Percentiles rank a stretch among this genome's conserved stretches.
Evolutionary conservation across 1,140 invertebrate genomes (phyloP).

Genomic region (Aphelenchoides fujianensis): DNA sequence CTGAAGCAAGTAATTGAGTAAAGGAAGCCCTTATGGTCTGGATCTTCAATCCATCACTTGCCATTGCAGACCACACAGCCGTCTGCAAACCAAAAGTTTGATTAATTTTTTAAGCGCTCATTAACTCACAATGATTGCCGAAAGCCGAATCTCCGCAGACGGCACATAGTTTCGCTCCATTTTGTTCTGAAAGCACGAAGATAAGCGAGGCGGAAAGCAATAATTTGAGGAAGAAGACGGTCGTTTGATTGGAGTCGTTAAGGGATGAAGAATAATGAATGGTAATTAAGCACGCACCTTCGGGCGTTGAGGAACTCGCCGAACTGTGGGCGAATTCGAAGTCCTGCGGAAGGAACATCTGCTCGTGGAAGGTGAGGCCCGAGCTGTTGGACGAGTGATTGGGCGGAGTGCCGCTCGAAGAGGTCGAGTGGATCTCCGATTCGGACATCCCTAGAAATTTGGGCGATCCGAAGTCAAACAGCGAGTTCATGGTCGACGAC

Average conservation of each 20-base stretch:
- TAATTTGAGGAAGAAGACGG: neutral
- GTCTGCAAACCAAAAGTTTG: too few relatives aligned
- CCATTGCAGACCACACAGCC: too few relatives aligned
- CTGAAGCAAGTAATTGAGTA: too few relatives aligned
- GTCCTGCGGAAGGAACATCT: neutral
- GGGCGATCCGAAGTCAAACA: too few relatives aligned
- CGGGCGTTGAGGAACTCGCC: slow-evolving; percentile 8
- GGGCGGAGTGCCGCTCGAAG: neutral
- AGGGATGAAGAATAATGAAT: too few relatives aligned
- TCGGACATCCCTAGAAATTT: neutral
- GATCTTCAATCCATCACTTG: too few relatives aligned
- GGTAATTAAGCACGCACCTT: too few relatives aligned
- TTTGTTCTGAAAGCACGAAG: neutral
- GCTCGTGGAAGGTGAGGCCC: neutral
- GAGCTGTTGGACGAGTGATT: neutral
- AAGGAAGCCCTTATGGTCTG: too few relatives aligned
- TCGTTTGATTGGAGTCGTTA: too few relatives aligned
- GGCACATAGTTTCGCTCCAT: neutral
- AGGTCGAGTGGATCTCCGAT: neutral
- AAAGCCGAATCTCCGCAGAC: slow-evolving; percentile 1
- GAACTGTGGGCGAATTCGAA: neutral
- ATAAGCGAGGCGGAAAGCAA: too few relatives aligned
- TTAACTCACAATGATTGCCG: slow-evolving; percentile 2
- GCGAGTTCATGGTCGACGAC: neutral
- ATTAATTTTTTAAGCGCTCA: too few relatives aligned